Conservation (phyloP, 1,140 invertebrate species). For the Arctopsyche grandis region DNA sequence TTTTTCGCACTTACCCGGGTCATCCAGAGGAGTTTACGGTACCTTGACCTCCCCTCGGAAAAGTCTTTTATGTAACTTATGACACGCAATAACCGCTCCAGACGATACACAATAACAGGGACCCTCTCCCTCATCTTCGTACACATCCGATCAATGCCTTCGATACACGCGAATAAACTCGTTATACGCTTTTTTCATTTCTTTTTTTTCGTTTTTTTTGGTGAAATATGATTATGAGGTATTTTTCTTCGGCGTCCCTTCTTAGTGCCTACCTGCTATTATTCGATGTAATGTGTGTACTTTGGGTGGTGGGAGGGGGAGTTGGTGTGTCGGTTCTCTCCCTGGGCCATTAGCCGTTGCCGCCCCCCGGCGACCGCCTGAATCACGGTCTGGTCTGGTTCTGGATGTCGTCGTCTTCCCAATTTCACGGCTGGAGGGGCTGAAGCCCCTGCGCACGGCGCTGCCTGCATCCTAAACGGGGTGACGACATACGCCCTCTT, state of each 20-base stretch:
- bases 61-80: conserved; percentile 8
- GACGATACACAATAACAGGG: not conserved
- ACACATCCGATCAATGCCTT: not conserved
- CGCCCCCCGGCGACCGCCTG: not conserved
- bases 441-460: not conserved
- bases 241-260: no score
- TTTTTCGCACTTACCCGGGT: conserved; percentile 27
- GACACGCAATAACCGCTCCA: conserved; percentile 16
- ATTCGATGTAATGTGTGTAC: not conserved
- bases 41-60: conserved; percentile 19
- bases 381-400: not conserved
- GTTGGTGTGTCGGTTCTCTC: not conserved
- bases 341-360: not conserved
- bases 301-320: no score
- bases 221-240: no score
- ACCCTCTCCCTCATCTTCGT: no score
- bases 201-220: no score
- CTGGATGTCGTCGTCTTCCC: conserved; percentile 5
- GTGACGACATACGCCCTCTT: conserved; percentile 23
- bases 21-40: conserved; percentile 14
- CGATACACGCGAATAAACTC: not conserved
- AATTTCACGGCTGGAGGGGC: conserved; percentile 38
- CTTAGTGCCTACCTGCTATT: not conserved
- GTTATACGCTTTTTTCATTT: no score
- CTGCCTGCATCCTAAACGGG: conserved; percentile 28